Evolutionary conservation across 2,113 vertebrate species (phyloP), one percentile per base, ranked within the genome.

Genomic region (Grammomys dolichurus): DNA sequence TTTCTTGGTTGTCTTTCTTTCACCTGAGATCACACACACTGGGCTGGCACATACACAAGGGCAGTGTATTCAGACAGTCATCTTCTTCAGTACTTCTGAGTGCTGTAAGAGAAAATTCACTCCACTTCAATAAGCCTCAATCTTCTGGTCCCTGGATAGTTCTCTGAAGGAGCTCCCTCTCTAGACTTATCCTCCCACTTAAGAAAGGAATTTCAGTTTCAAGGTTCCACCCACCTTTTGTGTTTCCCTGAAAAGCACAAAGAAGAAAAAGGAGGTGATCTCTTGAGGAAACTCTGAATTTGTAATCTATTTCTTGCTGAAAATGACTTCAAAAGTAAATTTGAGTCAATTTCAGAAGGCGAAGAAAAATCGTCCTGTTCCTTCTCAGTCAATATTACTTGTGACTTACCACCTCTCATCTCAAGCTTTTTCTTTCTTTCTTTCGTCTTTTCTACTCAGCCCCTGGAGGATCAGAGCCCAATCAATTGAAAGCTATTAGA

Each of bases 271-370:
- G 46, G n/a, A 54, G 73, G 72, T 63, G 28, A 73, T 51, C 93
- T 58, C 91, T 92, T 33, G 1, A 69, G 46, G 96, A 97, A 95
- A 94, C 8, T 12, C 28, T 58, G 75, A 94, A 90, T 94, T 80
- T 93, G 33, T 92, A 75, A 91, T 95, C 88, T 95, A 89, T 96
- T 97, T 95, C 48, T 86, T 78, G 46, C 43, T 75, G 43, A 84
- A 97, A 93, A 94, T 93, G 87, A 97, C 91, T 96, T 97, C 81
- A 95, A 93, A 97, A 97, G 93, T 95, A 95, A 94, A 96, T 95
- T 56, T 86, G 73, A 97, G 77, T 94, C 36, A 7, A 82, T 92
- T 97, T 92, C 82, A 77, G 95, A 94, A 93, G 56, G 75, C n/a
- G 82, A 92, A 93, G 84, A 91, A 95, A 96, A 96, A 93, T 93